phyloP scores from a whole-genome alignment of 2,888 invertebrate genomes.

The Volucella zonaria region DNA sequence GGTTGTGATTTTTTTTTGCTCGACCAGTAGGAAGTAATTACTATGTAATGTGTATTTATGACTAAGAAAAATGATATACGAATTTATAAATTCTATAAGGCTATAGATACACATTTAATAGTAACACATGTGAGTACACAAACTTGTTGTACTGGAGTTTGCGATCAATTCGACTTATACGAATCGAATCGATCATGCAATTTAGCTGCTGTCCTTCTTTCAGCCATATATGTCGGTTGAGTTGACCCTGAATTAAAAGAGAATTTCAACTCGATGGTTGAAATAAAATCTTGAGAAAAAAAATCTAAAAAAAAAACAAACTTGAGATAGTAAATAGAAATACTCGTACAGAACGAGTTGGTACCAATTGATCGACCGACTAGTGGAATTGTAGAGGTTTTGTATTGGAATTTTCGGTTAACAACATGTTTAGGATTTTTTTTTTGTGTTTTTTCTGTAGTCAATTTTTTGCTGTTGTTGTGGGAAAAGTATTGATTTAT shows the following conservation, averaged over 20 bases:
- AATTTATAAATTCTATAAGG: slow-evolving; percentile 22
- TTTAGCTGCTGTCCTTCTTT: slow-evolving; percentile 69
- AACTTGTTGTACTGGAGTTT: slow-evolving; percentile 34
- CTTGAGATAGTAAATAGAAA: slow-evolving; percentile 36
- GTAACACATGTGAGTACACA: background rate
- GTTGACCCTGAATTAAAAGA: slow-evolving; percentile 72
- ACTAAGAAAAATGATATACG: slow-evolving; percentile 59
- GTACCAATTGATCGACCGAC: slow-evolving; percentile 32
- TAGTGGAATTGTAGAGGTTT: slow-evolving; percentile 10
- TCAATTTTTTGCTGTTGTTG: background rate
- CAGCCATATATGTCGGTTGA: slow-evolving; percentile 68
- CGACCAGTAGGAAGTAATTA: slow-evolving; percentile 70
- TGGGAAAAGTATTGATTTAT: slow-evolving; percentile 48
- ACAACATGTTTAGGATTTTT: background rate
- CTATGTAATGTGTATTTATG: slow-evolving; percentile 73
- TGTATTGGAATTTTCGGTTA: slow-evolving; percentile 22
- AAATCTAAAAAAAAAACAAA: slow-evolving; percentile 21
- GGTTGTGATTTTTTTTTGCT: slow-evolving; percentile 48
- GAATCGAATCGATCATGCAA: slow-evolving; percentile 70
- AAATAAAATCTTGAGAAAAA: slow-evolving; percentile 11
- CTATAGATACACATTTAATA: slow-evolving; percentile 22
- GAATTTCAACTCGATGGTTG: slow-evolving; percentile 53
- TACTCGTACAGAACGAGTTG: slow-evolving; percentile 64
- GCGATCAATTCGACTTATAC: slow-evolving; percentile 64
- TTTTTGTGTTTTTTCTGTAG: slow-evolving; percentile 1